Evolutionary conservation across 2,888 invertebrate species (phyloP).

Genomic region (Amiota minor): DNA sequence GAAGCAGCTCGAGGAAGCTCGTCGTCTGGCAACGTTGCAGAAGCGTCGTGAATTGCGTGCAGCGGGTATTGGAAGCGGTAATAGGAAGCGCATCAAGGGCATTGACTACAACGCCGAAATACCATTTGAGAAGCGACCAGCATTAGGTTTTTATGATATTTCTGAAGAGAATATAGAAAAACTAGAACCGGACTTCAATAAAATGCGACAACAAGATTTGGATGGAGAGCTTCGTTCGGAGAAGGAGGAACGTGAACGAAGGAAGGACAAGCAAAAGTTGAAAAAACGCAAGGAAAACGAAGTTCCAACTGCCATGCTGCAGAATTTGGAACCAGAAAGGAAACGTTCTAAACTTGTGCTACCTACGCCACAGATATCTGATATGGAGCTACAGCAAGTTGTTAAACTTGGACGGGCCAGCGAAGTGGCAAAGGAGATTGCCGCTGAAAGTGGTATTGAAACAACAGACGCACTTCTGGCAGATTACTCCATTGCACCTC

Average conservation of each 20-base stretch:
- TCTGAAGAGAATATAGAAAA: conserved; percentile 91
- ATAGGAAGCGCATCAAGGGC: conserved; percentile 80
- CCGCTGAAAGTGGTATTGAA: conserved; percentile 83
- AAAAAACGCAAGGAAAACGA: conserved; percentile 97
- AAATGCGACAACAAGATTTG: conserved; percentile 91
- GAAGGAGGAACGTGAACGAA: conserved; percentile 92
- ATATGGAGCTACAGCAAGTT: conserved; percentile 90
- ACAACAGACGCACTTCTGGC: conserved; percentile 90
- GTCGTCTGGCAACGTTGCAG: conserved; percentile 95
- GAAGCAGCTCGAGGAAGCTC: conserved; percentile 97
- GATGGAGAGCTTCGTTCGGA: conserved; percentile 94
- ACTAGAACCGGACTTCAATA: conserved; percentile 90
- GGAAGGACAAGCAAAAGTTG: conserved; percentile 95
- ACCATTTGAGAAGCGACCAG: conserved; percentile 96
- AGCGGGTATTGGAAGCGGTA: conserved; percentile 86
- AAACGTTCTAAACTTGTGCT: conserved; percentile 96
- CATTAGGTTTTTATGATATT: conserved; percentile 95
- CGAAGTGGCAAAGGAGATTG: conserved; percentile 91
- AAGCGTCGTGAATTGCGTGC: conserved; percentile 97
- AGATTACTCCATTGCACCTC: conserved; percentile 89
- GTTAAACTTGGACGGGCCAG: conserved; percentile 93
- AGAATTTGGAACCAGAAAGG: conserved; percentile 89
- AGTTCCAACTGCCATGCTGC: conserved; percentile 90
- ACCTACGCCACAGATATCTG: conserved; percentile 97
- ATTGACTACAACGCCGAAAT: conserved; percentile 98